Evolutionary conservation across 2,888 invertebrate species (phyloP).

Genomic region (Eledone cirrhosa): DNA sequence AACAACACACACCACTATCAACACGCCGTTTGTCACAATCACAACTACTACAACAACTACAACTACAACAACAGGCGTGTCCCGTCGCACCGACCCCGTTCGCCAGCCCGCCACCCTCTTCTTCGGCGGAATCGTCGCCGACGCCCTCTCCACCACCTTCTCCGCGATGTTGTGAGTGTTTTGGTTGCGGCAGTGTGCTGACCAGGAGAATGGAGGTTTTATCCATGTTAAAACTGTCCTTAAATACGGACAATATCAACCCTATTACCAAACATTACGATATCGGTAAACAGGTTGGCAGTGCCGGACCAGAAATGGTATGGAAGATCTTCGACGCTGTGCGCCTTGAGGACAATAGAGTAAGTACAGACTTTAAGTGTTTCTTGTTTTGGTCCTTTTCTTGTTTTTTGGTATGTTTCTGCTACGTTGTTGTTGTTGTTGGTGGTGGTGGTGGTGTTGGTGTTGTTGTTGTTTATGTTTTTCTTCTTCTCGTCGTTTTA

Average conservation of each 20-base stretch:
- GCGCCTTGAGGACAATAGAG: conserved; percentile 88
- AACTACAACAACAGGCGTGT: too few relatives aligned
- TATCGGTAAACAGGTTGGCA: conserved; percentile 81
- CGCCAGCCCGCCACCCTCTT: too few relatives aligned
- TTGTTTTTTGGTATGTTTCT: neutral
- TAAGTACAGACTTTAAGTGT: conserved; percentile 67
- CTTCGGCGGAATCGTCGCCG: neutral
- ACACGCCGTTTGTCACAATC: too few relatives aligned
- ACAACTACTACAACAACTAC: too few relatives aligned
- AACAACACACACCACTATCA: too few relatives aligned
- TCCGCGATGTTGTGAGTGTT: conserved; percentile 18
- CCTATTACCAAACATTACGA: conserved; percentile 89
- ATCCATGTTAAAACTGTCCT: conserved; percentile 58
- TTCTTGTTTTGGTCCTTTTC: neutral
- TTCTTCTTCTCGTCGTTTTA: neutral
- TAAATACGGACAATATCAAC: conserved; percentile 66
- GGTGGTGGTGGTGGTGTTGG: neutral
- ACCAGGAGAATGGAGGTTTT: conserved; percentile 57
- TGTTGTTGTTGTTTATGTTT: neutral
- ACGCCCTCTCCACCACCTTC: neutral
- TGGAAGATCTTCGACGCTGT: conserved; percentile 93
- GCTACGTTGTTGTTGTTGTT: neutral
- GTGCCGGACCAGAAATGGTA: conserved; percentile 86
- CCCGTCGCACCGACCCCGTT: too few relatives aligned
- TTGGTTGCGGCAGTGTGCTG: conserved; percentile 33